These are phyloP conservation scores for Hydra vulgaris DNA, from an alignment of 30 jellyfish, hydroid and myxozoan species.

Conservation along the genomic window DNA sequence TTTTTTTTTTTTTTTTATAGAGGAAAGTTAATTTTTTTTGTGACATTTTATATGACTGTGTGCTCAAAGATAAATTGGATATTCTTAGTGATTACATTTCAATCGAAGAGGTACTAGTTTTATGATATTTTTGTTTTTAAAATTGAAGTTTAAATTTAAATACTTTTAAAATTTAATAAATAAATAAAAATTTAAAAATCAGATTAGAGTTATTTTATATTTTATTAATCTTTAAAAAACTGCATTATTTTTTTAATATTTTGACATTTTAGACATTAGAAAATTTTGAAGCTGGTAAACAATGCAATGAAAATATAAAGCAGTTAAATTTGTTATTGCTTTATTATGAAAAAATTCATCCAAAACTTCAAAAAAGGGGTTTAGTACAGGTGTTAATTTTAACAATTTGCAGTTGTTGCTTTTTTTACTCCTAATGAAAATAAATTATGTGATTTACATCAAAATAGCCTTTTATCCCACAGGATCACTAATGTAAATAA, in stretches of 20 bases:
- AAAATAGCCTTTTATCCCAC: too few species aligned
- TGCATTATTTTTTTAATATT: too few species aligned
- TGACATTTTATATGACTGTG: conserved; percentile 53
- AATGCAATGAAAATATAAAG: neutral
- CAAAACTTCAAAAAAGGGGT: neutral
- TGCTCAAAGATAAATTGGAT: conserved; percentile 56
- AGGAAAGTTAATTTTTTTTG: conserved; percentile 32
- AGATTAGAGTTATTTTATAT: too few species aligned
- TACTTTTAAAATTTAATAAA: too few species aligned
- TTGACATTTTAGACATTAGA: neutral
- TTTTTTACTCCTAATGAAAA: too few species aligned
- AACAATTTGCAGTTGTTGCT: too few species aligned
- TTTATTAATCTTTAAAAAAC: too few species aligned
- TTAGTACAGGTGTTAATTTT: neutral
- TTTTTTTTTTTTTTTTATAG: conserved; percentile 4
- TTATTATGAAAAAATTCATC: neutral
- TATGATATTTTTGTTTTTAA: too few species aligned
- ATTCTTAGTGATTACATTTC: conserved; percentile 32
- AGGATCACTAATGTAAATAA: too few species aligned
- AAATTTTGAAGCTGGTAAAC: neutral
- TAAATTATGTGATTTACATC: too few species aligned
- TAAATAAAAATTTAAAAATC: too few species aligned
- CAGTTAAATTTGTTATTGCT: neutral
- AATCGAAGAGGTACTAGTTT: conserved; percentile 52
- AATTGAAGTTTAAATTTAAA: too few species aligned